Percentiles rank a stretch among this genome's conserved stretches.
Conservation (phyloP, 2,888 invertebrate genomes). For the Rhodophaea formosa region DNA sequence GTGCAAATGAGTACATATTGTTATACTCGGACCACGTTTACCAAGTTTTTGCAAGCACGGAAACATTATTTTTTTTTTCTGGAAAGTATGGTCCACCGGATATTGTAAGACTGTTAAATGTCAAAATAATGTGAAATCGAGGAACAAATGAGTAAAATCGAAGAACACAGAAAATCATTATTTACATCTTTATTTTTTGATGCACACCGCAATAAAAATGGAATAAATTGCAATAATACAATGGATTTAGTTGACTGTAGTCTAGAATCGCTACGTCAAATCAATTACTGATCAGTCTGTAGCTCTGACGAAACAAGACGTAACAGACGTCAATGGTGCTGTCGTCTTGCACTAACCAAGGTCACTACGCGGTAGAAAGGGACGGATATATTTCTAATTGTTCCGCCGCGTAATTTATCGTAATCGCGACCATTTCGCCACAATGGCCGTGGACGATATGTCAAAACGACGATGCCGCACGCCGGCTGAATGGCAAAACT, state of each 20-base stretch:
- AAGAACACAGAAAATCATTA: no score
- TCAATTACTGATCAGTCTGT: slow-evolving; percentile 30
- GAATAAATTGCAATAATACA: no score
- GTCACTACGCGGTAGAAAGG: slow-evolving; percentile 37
- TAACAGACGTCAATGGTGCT: slow-evolving; percentile 26
- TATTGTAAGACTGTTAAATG: no score
- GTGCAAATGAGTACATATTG: no score
- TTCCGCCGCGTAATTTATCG: slow-evolving; percentile 42
- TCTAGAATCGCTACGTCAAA: slow-evolving; percentile 28
- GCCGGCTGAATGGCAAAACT: slow-evolving; percentile 40
- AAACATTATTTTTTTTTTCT: no score
- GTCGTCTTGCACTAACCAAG: slow-evolving; percentile 35
- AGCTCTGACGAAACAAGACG: slow-evolving; percentile 35
- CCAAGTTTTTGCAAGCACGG: no score
- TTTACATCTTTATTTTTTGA: no score
- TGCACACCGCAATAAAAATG: no score
- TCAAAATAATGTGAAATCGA: no score
- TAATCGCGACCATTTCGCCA: slow-evolving; percentile 51
- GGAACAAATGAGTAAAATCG: no score
- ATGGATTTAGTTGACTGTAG: not conserved
- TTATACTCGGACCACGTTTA: no score
- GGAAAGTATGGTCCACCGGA: no score
- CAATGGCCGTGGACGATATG: slow-evolving; percentile 52
- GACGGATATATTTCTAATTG: slow-evolving; percentile 38
- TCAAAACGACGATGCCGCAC: slow-evolving; percentile 42